These are phyloP conservation scores for Alethe castanea DNA, from an alignment of 2,113 vertebrate species.

Conservation along the genomic window DNA sequence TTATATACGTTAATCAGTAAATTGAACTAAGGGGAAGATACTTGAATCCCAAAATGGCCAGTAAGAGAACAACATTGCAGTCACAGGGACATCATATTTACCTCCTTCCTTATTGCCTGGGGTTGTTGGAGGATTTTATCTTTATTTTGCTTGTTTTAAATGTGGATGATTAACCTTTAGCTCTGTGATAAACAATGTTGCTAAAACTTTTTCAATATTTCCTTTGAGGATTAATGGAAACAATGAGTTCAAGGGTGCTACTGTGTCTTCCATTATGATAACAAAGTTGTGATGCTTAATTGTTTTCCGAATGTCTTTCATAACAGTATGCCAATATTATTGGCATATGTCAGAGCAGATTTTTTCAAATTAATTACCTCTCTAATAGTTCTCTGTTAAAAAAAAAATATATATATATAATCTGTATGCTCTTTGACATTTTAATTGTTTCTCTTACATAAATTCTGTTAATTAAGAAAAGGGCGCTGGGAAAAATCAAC, in stretches of 20 bases:
- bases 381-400: background rate
- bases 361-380: background rate
- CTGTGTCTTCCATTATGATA: background rate
- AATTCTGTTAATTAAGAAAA: background rate
- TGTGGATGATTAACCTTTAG: background rate
- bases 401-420: background rate
- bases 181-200: background rate
- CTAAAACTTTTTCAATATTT: background rate
- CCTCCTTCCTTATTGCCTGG: background rate
- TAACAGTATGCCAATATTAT: background rate
- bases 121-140: background rate
- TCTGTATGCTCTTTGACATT: background rate
- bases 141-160: background rate
- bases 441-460: background rate
- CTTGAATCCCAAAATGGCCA: background rate
- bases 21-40: background rate
- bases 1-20: background rate
- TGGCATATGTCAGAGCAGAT: background rate
- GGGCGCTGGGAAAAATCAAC: background rate
- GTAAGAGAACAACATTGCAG: fast-evolving
- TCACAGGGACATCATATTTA: background rate
- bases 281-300: background rate
- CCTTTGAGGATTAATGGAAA: background rate
- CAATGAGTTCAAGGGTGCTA: background rate
- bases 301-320: background rate